Percentiles rank a stretch among this genome's conserved stretches.
Conservation (phyloP, 2,888 invertebrate genomes). For the Lasioglossum lativentre region DNA sequence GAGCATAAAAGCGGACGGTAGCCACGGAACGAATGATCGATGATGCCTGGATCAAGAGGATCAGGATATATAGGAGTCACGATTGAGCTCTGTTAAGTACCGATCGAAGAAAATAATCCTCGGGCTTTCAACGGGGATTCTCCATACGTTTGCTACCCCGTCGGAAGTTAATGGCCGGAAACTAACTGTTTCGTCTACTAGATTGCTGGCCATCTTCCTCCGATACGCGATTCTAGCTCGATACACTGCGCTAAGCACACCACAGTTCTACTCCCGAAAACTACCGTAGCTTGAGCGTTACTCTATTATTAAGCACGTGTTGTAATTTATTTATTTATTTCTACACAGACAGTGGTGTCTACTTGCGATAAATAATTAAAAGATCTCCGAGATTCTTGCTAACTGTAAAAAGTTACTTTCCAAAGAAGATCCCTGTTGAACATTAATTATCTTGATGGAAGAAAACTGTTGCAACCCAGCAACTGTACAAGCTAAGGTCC, state of each 20-base stretch:
- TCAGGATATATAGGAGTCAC: slow-evolving; percentile 69
- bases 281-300: background rate
- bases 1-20: slow-evolving; percentile 72
- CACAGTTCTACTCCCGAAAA: background rate
- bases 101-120: slow-evolving; percentile 54
- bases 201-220: background rate
- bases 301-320: background rate
- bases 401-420: too few relatives aligned
- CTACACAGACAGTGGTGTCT: background rate
- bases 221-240: background rate
- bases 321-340: background rate
- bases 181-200: slow-evolving; percentile 32
- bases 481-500: background rate
- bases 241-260: background rate
- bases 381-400: too few relatives aligned
- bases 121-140: slow-evolving; percentile 38
- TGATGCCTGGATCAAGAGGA: slow-evolving; percentile 70
- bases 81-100: slow-evolving; percentile 58
- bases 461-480: background rate
- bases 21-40: slow-evolving; percentile 70
- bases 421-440: background rate
- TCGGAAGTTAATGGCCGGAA: slow-evolving; percentile 40
- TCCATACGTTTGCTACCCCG: slow-evolving; percentile 9
- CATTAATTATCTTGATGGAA: background rate
- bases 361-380: too few relatives aligned